Evolutionary conservation across 2,797 vertebrate genomes (phyloP), one percentile per base, ranked within the genome.

Genomic region (Acipenser ruthenus): DNA sequence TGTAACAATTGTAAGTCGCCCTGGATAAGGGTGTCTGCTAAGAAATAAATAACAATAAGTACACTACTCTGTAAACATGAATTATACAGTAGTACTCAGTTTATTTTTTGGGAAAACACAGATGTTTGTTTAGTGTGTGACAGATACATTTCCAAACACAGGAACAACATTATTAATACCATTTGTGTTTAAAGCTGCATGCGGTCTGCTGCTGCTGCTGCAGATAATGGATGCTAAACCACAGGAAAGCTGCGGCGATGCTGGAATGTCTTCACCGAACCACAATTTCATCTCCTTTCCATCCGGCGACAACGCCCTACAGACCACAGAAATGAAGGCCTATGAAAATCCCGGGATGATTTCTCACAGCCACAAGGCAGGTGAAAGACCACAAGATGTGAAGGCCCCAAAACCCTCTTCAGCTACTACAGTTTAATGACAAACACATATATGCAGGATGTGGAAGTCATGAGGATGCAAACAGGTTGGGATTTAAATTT

Each of bases 321-420:
- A 50, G 15, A 50, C 68, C 68, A 70, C 60, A 70, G 48, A 65
- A 70, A 66, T 70, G 69, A 66, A 49, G 15, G 60, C 64, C 51
- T 62, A 52, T 52, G 59, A 49, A 63, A 52, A 66, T 50, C 18
- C 48, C 49, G 53, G 48, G 60, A 6, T 18, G 50, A 48, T 10
- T 8, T 58, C 15, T 58, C 55, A 11, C 10, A 53, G 60, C 51
- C 60, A n/a, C 51, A 63, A 7, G 65, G 60, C 65, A 63, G 65
- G 64, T 63, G 64, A 55, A 37, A 37, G 63, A 69, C 68, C 63
- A 37, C 55, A n/a, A 50, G 15, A n/a, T 11, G 1, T 37, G 37
- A 37, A 37, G 62, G 63, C 52, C 50, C 58, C 58, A 56, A 51
- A 59, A 11, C n/a, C 18, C 9, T 59, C 4, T 4, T 37, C 37